Percentiles rank a stretch among this genome's conserved stretches.
Evolutionary conservation across 1,140 invertebrate genomes (phyloP).

Genomic region (Hyles euphorbiae): DNA sequence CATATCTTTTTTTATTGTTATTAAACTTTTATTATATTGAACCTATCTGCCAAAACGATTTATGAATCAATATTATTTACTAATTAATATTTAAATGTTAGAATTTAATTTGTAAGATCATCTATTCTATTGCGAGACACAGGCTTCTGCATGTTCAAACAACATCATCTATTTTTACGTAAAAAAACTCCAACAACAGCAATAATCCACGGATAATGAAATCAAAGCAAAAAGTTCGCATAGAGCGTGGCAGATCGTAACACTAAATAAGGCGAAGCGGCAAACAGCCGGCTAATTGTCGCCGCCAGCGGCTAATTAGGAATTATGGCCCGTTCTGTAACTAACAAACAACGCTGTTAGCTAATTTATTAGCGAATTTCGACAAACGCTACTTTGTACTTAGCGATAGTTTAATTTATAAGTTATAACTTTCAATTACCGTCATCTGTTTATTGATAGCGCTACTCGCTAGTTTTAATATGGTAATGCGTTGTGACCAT

Average conservation of each 20-base stretch:
- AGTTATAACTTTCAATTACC: not conserved
- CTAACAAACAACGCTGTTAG: slow-evolving; percentile 44
- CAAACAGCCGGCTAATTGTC: slow-evolving; percentile 41
- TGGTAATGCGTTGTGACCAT: too few relatives aligned
- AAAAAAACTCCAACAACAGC: too few relatives aligned
- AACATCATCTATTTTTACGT: too few relatives aligned
- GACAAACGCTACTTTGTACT: slow-evolving; percentile 23
- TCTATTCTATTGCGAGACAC: too few relatives aligned
- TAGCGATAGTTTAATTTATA: slow-evolving; percentile 15
- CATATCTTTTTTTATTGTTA: too few relatives aligned
- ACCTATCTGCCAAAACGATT: too few relatives aligned
- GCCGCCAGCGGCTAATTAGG: slow-evolving; percentile 40
- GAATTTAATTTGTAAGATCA: too few relatives aligned
- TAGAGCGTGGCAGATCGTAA: slow-evolving; percentile 10
- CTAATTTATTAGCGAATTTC: slow-evolving; percentile 41
- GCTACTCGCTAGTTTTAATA: not conserved
- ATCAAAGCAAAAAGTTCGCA: not conserved
- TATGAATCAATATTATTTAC: too few relatives aligned
- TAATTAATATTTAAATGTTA: too few relatives aligned
- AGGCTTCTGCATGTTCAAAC: too few relatives aligned
- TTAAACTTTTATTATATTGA: too few relatives aligned
- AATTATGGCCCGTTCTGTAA: slow-evolving; percentile 39
- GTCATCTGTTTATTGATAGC: not conserved
- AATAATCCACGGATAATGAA: too few relatives aligned
- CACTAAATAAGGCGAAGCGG: slow-evolving; percentile 19